Base-by-base conservation (phyloP, 2,797 vertebrate species). In the Chelonia mydas region DNA sequence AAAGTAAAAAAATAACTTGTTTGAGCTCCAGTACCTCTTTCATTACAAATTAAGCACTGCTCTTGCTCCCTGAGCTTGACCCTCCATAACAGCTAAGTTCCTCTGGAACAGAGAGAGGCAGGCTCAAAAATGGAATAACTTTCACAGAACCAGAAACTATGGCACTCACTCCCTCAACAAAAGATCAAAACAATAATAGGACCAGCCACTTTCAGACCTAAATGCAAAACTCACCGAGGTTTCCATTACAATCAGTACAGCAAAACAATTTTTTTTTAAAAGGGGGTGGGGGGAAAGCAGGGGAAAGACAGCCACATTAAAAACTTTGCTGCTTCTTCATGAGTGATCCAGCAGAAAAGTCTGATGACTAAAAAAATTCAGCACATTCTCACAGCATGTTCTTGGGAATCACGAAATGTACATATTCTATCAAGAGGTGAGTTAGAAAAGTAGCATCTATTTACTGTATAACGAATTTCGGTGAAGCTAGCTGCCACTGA, bases 381-480 rank as follows among this genome's bases (percentile, higher is more conserved):
- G 45, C 7, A 88, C 41, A 81, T 33, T 65, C n/a, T 87, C 74
- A 87, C 51, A 87, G 59, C 41, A 28, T 83, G 23, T 90, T 84
- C 28, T 76, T 77, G 79, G 57, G 92, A 94, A 90, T 91, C 59
- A 91, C 25, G 10, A 90, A 72, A 86, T 96, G 79, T 93, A 50
- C 81, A 84, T 83, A 94, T 92, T 93, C 80, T 88, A 41, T 85
- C 3, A 5, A 23, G 72, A 94, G 53, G 21, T 31, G 49, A 91
- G 54, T 80, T 95, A 83, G 55, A 83, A 84, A 83, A 89, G 76
- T 57, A 88, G 84, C 77, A 80, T 77, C 50, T 84, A 47, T 85
- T 91, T 90, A 90, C 84, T 86, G 25, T 79, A 37, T 59, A 91
- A 95, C 87, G 84, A 93, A 88, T 55, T 68, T 50, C 37, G 41